Percentiles rank a stretch among this genome's conserved stretches.
These are phyloP conservation scores for Caenorhabditis briggsae DNA, from an alignment of 1,140 invertebrate genomes.

Conservation along the genomic window DNA sequence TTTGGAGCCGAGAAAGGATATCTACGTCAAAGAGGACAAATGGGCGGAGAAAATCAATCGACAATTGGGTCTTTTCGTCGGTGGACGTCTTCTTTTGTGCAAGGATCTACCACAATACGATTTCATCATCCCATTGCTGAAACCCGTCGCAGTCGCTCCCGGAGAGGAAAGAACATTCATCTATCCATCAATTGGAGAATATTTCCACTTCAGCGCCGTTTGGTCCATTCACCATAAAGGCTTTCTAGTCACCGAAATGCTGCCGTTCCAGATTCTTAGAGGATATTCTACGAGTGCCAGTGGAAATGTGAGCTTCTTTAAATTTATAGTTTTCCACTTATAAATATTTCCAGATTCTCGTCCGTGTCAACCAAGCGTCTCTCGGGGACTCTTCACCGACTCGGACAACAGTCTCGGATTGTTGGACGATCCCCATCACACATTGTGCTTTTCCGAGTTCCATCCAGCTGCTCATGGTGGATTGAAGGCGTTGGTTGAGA, in stretches of 20 bases:
- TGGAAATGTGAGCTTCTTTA: not conserved
- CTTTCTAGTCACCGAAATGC: not conserved
- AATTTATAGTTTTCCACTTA: not conserved
- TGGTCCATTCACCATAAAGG: not conserved
- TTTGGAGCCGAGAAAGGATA: not conserved
- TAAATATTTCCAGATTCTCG: constrained; percentile 4
- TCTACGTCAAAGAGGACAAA: not conserved
- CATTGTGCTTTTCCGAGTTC: not conserved
- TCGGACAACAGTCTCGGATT: not conserved
- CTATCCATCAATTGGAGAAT: constrained; percentile 29
- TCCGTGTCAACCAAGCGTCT: not conserved
- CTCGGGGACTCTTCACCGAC: not conserved
- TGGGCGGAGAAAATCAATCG: constrained; percentile 3
- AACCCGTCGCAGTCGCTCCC: not conserved
- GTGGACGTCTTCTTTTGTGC: constrained; percentile 10
- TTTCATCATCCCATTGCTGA: constrained; percentile 22
- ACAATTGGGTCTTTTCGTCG: constrained; percentile 8
- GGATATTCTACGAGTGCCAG: not conserved
- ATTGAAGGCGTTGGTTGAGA: not conserved
- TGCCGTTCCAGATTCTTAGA: not conserved
- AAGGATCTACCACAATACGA: constrained; percentile 38
- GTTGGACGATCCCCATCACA: constrained; percentile 8
- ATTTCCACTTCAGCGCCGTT: constrained; percentile 37
- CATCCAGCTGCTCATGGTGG: not conserved
- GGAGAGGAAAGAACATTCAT: not conserved